A percentile compares a stretch with the other conserved stretches of the same genome.
These are phyloP conservation scores for Menidia beryllina DNA, from an alignment of 2,113 vertebrate genomes.

Conservation along the genomic window DNA sequence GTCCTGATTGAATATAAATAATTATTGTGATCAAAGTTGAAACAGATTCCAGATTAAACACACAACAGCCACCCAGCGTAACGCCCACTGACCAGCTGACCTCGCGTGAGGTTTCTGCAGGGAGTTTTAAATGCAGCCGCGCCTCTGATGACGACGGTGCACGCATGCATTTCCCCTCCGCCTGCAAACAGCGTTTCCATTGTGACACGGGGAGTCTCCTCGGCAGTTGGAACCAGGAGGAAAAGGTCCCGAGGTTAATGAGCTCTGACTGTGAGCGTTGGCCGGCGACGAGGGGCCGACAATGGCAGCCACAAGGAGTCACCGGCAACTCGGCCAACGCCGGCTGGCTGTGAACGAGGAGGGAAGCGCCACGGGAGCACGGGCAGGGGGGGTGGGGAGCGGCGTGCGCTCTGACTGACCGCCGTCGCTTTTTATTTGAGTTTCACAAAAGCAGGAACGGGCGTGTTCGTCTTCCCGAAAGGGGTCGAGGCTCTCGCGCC, in stretches of 20 bases:
- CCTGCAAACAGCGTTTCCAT: neutral
- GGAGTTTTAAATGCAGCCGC: neutral
- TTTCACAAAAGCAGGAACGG: conserved; percentile 6
- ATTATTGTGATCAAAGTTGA: too few relatives aligned
- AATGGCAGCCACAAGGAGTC: conserved; percentile 24
- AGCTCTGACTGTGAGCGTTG: conserved; percentile 35
- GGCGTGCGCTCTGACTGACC: neutral
- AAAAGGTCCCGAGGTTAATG: conserved; percentile 56
- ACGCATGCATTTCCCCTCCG: conserved; percentile 9
- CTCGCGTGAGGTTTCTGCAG: neutral
- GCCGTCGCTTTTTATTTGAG: conserved; percentile 13
- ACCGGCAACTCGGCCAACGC: conserved; percentile 1
- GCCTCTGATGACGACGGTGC: neutral
- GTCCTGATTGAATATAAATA: too few relatives aligned
- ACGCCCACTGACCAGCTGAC: neutral
- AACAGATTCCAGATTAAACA: too few relatives aligned
- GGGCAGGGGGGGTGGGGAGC: neutral
- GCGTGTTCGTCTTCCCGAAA: conserved; percentile 30
- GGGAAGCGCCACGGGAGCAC: neutral
- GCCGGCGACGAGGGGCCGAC: conserved; percentile 62
- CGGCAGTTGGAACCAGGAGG: conserved; percentile 12
- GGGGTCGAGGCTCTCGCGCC: conserved; percentile 7
- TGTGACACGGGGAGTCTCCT: conserved; percentile 1
- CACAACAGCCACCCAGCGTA: too few relatives aligned
- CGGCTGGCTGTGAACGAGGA: conserved; percentile 42